Evolutionary conservation across 1,140 invertebrate species (phyloP).

Genomic region (Harpegnathos saltator): DNA sequence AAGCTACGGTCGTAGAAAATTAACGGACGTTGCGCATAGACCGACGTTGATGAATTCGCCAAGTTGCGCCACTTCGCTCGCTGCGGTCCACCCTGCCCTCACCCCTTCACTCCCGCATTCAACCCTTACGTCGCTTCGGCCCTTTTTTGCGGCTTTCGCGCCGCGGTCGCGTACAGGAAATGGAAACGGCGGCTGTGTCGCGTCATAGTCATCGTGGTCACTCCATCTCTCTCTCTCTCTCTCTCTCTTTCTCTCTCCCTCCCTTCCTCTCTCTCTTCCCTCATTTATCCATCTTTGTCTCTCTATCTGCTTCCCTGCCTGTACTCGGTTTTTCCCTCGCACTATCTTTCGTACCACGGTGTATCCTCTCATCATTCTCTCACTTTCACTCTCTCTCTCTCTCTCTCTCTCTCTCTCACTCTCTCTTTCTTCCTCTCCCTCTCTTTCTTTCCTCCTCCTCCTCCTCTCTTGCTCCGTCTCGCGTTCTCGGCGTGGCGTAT

Average conservation of each 20-base stretch:
- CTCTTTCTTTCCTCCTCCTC: background rate
- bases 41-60: conserved; percentile 49
- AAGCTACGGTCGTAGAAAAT: conserved; percentile 39
- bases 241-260: background rate
- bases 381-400: background rate
- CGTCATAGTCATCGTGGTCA: conserved; percentile 52
- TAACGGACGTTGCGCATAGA: conserved; percentile 33
- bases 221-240: conserved; percentile 26
- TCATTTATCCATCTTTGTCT: too few relatives aligned
- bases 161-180: conserved; percentile 64
- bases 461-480: background rate
- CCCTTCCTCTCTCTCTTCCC: background rate
- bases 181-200: conserved; percentile 22
- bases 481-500: conserved; percentile 53
- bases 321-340: conserved; percentile 17
- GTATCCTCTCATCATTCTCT: background rate
- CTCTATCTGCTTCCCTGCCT: background rate
- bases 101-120: background rate
- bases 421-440: background rate
- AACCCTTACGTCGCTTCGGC: background rate
- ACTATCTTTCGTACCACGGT: background rate
- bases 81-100: background rate
- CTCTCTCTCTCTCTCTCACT: background rate
- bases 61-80: conserved; percentile 26
- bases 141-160: conserved; percentile 27